Evolutionary conservation across 2,113 vertebrate genomes (phyloP).

Genomic region (Nannobrachium achirus): DNA sequence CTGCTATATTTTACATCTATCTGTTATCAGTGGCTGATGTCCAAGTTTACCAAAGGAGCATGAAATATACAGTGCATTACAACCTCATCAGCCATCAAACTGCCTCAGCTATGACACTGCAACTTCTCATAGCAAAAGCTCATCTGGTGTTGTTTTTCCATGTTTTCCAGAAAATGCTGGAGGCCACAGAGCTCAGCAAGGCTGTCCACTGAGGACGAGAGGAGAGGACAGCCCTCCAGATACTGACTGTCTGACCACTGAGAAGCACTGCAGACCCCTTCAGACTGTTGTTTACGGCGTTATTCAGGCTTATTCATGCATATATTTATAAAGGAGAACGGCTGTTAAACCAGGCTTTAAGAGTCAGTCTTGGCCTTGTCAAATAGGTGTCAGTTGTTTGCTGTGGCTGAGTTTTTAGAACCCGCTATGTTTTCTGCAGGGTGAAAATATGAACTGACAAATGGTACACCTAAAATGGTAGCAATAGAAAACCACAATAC

Average conservation of each 20-base stretch:
- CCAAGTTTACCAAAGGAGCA: no score
- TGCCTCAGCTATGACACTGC: neutral
- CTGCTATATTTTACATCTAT: no score
- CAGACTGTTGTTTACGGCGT: neutral
- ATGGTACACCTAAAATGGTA: neutral
- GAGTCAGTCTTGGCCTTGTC: neutral
- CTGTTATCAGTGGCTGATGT: no score
- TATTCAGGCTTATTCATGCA: neutral
- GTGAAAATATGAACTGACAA: neutral
- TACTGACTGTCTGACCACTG: constrained; percentile 25
- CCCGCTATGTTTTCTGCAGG: neutral
- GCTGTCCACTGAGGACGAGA: constrained; percentile 47
- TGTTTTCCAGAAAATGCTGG: constrained; percentile 78
- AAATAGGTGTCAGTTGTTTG: neutral
- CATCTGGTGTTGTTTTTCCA: neutral
- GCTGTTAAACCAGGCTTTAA: neutral
- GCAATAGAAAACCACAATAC: neutral
- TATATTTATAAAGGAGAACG: constrained; percentile 1
- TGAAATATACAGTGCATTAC: no score
- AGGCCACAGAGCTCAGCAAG: constrained; percentile 55
- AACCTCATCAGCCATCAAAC: neutral
- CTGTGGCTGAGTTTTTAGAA: neutral
- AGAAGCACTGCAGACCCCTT: neutral
- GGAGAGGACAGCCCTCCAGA: constrained; percentile 13
- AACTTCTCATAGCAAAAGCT: neutral